These are phyloP conservation scores for Callorhinus ursinus DNA, from an alignment of 2,113 vertebrate genomes.

Conservation along the genomic window DNA sequence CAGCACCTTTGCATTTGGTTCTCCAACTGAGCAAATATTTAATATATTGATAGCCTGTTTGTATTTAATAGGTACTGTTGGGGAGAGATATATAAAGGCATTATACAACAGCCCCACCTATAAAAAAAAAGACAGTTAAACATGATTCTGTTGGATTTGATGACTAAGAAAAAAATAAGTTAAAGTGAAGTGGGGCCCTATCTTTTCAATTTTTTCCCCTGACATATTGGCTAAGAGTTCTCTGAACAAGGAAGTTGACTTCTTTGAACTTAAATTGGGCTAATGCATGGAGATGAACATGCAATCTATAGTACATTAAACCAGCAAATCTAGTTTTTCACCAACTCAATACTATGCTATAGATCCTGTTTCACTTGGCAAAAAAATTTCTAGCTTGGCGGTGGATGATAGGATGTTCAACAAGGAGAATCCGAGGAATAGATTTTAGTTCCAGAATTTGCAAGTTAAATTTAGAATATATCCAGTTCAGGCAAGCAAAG, in stretches of 20 bases:
- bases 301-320: not conserved
- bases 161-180: constrained; percentile 32
- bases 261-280: not conserved
- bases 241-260: not conserved
- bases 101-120: not conserved
- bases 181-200: not conserved
- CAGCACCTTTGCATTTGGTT: not conserved
- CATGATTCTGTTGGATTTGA: not conserved
- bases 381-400: not conserved
- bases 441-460: constrained; percentile 29
- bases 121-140: not conserved
- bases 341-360: not conserved
- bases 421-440: not conserved
- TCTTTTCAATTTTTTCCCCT: not conserved
- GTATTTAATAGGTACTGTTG: not conserved
- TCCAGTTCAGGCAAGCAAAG: not conserved
- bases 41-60: not conserved
- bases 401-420: not conserved
- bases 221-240: not conserved
- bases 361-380: constrained; percentile 28
- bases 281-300: not conserved
- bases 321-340: constrained; percentile 16
- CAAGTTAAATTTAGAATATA: constrained; percentile 47
- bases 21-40: constrained; percentile 5
- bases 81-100: not conserved